Evolutionary conservation across 2,888 invertebrate species (phyloP), one percentile per base, ranked within the genome.

Genomic region (Trachelus tabidus): DNA sequence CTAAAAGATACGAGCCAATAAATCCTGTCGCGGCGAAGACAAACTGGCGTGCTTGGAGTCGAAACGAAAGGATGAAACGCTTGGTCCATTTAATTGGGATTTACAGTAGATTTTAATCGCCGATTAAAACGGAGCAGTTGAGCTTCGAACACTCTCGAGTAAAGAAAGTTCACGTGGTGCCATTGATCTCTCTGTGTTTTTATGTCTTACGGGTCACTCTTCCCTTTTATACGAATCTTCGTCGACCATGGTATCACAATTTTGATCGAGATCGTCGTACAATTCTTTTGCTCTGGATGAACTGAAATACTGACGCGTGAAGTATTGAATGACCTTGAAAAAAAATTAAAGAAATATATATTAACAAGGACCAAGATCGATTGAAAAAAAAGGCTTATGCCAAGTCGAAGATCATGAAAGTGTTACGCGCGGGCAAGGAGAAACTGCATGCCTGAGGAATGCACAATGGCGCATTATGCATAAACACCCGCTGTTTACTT

Each of bases 401-500:
- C 56, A 9, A 56, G 56, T 9, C 23, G 9, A 56, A 23, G 56
- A 56, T 23, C 56, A 56, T 9, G 23, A 56, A 23, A 23, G 56
- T 15, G 56, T 56, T 56, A 15, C 56, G 23, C 23, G 2, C 56
- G 23, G 40, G 6, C 56, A 56, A 56, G 23, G 71, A 31, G 69
- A 71, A 69, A 33, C 40, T 33, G 76, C 69, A 75, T 73, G 75
- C 71, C 76, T 75, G 11, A 75, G 75, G 71, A 77, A 75, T 30
- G 73, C 75, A 77, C 81, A 76, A 82, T 77, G 76, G 79, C 33
- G 79, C 80, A 79, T 82, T 78, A 78, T 79, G 79, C 79, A 73
- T 74, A 82, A 81, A 81, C 23, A 56, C 79, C 75, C 74, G 76
- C 73, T 76, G 81, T 81, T 82, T 81, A 78, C 78, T 82, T 79